These are phyloP conservation scores for Notothenia rossii DNA, from an alignment of 2,113 vertebrate species.

Conservation along the genomic window DNA sequence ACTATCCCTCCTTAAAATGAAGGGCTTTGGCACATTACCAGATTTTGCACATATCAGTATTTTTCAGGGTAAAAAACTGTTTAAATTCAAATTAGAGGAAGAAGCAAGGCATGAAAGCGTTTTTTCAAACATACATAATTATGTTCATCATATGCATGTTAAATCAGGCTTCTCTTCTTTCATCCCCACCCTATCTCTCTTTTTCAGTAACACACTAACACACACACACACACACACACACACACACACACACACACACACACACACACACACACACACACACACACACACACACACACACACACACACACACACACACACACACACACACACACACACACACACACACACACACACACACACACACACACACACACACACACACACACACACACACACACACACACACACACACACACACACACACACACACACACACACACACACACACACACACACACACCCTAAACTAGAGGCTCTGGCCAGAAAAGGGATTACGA, in stretches of 20 bases:
- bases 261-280: too few relatives aligned
- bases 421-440: constrained; percentile 16
- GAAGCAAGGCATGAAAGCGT: constrained; percentile 23
- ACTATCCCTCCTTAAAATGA: not conserved
- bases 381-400: constrained; percentile 19
- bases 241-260: not conserved
- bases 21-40: not conserved
- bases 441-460: too few relatives aligned
- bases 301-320: too few relatives aligned
- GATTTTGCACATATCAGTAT: constrained; percentile 9
- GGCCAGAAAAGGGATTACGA: constrained; percentile 74
- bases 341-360: constrained; percentile 18
- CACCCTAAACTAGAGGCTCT: constrained; percentile 57
- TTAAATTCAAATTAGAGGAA: constrained; percentile 13
- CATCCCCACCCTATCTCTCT: constrained; percentile 38
- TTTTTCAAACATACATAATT: constrained; percentile 34
- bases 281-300: too few relatives aligned
- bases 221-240: too few relatives aligned
- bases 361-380: constrained; percentile 24
- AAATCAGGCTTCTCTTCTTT: constrained; percentile 36
- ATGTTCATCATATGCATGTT: constrained; percentile 42
- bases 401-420: constrained; percentile 12
- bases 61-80: not conserved
- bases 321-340: too few relatives aligned
- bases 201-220: constrained; percentile 31